Conservation (phyloP, 2,888 invertebrate genomes). For the Mythimna loreyi region DNA sequence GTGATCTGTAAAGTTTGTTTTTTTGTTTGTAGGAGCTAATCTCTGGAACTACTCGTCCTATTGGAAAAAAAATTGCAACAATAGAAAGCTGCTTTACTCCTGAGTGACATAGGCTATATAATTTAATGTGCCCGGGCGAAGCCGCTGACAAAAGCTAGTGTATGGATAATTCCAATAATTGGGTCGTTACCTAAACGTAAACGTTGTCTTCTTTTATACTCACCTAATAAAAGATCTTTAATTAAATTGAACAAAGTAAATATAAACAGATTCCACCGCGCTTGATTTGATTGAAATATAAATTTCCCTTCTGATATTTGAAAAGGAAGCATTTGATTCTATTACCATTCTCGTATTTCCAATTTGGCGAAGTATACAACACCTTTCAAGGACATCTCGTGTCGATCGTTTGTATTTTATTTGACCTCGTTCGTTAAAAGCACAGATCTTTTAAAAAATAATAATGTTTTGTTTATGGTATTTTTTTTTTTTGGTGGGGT, state of each 20-base stretch:
- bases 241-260: constrained; percentile 21
- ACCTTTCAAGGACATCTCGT: constrained; percentile 8
- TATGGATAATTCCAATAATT: neutral
- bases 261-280: constrained; percentile 2
- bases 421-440: constrained; percentile 14
- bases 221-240: neutral
- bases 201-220: neutral
- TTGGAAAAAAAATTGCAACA: too few species aligned
- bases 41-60: too few species aligned
- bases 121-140: too few species aligned
- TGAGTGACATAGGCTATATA: too few species aligned
- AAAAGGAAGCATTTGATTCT: constrained; percentile 34
- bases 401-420: constrained; percentile 2
- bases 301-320: constrained; percentile 18
- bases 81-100: too few species aligned
- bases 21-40: too few species aligned
- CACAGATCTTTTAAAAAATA: neutral
- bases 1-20: too few species aligned
- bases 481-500: neutral
- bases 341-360: constrained; percentile 46
- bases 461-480: neutral
- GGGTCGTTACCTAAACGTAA: neutral
- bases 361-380: constrained; percentile 43
- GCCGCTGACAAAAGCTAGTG: too few species aligned
- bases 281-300: constrained; percentile 14